A percentile compares a stretch with the other conserved stretches of the same genome.
These are phyloP conservation scores for Drosophila tani DNA, from an alignment of 1,140 invertebrate genomes.

Conservation along the genomic window DNA sequence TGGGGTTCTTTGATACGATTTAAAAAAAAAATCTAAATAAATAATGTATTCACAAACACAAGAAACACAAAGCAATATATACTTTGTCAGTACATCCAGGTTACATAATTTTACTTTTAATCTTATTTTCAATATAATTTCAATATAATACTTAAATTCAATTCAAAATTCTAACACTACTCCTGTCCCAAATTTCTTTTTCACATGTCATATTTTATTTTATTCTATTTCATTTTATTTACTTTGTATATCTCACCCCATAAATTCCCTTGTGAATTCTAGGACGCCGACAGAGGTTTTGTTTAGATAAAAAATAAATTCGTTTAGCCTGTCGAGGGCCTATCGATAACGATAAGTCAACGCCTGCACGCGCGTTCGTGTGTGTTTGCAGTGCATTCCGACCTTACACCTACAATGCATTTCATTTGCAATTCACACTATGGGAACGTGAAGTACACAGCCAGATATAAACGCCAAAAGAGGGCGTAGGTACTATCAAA, in stretches of 20 bases:
- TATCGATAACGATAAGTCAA: constrained; percentile 68
- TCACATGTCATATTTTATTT: constrained; percentile 31
- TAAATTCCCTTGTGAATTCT: constrained; percentile 12
- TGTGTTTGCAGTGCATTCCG: constrained; percentile 4
- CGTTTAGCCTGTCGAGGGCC: constrained; percentile 29
- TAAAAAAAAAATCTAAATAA: too few species aligned
- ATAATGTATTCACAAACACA: too few species aligned
- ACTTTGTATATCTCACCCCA: not conserved
- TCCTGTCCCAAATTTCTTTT: not conserved
- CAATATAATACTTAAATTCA: not conserved
- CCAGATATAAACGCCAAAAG: constrained; percentile 40
- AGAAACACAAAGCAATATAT: too few species aligned
- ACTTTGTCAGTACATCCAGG: too few species aligned
- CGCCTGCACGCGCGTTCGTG: constrained; percentile 15
- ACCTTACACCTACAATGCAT: constrained; percentile 25
- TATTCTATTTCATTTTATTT: constrained; percentile 3
- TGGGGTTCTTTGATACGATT: too few species aligned
- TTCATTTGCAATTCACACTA: constrained; percentile 50
- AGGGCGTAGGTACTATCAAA: not conserved
- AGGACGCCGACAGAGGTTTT: constrained; percentile 40
- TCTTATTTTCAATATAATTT: too few species aligned
- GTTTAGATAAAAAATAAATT: constrained; percentile 52
- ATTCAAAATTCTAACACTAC: not conserved
- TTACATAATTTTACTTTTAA: too few species aligned
- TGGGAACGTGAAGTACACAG: constrained; percentile 54